Conservation (phyloP, 2,797 vertebrate species). For the Argya squamiceps region DNA sequence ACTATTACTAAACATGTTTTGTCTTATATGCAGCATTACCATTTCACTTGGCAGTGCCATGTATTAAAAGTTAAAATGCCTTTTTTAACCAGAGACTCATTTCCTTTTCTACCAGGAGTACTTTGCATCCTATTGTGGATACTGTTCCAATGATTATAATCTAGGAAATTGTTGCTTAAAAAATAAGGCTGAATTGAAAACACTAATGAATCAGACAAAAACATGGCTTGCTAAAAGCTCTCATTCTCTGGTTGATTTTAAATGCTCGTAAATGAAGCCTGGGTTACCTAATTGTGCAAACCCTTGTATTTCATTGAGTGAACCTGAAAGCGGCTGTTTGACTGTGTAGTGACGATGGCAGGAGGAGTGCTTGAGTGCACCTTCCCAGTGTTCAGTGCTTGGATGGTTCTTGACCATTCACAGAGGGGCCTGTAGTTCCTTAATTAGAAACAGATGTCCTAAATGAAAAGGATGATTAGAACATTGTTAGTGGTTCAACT, state of each 20-base stretch:
- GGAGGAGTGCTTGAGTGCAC: background rate
- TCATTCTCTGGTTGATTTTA: background rate
- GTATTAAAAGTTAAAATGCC: background rate
- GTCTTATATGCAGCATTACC: background rate
- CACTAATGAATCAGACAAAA: background rate
- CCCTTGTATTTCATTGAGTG: background rate
- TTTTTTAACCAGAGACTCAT: background rate
- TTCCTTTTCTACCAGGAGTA: background rate
- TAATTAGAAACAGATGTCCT: constrained; percentile 41
- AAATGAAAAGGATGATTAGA: constrained; percentile 26
- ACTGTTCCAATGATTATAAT: background rate
- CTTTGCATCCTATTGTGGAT: background rate
- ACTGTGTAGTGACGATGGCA: accelerated
- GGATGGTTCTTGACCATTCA: background rate
- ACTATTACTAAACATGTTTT: background rate
- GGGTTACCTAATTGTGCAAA: background rate
- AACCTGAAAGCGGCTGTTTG: background rate
- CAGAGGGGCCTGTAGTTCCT: background rate
- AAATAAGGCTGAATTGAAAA: background rate
- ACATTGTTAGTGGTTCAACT: background rate
- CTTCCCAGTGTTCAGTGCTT: background rate
- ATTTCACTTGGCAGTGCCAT: background rate
- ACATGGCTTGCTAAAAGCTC: background rate
- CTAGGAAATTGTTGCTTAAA: background rate
- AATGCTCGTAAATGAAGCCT: background rate